Evolutionary conservation across 2,797 vertebrate genomes (phyloP), one percentile per base, ranked within the genome.

Genomic region (Cyprinodon diabolis): DNA sequence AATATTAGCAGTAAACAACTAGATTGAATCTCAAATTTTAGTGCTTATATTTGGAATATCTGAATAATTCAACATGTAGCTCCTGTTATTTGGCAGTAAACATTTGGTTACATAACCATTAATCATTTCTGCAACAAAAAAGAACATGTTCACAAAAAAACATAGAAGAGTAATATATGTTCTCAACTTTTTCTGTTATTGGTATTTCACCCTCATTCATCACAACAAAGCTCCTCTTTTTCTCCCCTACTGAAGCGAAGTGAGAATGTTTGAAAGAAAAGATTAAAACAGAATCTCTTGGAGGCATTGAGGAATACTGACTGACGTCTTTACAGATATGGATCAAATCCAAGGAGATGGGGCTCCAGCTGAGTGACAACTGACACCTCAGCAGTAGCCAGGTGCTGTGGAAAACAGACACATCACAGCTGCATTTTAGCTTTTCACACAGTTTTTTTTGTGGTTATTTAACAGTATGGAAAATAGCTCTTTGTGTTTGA

Each of bases 291-390:
- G 54, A 77, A 81, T 48, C 68, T 74, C 45, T 52, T 54, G 66
- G 67, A 78, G 52, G 62, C 25, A 7, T 17, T 49, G 48, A 65
- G 66, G 70, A 80, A 71, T 71, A 77, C 43, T 87, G 87, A 90
- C 69, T 85, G 89, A 78, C 86, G 86, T 68, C 75, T 88, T 76
- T 83, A 87, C 78, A 77, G 83, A 83, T 85, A 77, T 71, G 62
- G 69, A 85, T 87, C 80, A 79, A 78, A 85, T 76, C 60, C 71
- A 73, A 72, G 67, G 51, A 47, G 17, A 63, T 47, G 56, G 21
- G 63, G 60, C 68, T 74, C 70, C 71, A 45, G 45, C 62, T 77
- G 80, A 80, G 76, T 85, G 82, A 83, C 84, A 87, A 82, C 68
- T 88, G 76, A 84, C 68, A 75, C 40, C 63, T 79, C 66, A 78